Evolutionary conservation across 2,888 invertebrate species (phyloP).

Genomic region (Oegoconia quadripuncta): DNA sequence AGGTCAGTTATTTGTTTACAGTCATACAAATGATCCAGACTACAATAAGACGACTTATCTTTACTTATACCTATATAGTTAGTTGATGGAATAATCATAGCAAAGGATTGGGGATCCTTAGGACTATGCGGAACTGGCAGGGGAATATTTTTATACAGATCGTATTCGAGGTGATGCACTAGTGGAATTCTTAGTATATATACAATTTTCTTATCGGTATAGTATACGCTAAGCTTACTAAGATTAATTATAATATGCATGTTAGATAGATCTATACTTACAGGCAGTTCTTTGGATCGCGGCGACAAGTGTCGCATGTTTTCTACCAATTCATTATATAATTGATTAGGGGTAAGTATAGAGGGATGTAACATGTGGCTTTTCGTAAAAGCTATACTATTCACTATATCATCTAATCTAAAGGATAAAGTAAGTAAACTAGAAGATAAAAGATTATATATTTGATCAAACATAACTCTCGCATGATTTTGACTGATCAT

Average conservation of each 20-base stretch:
- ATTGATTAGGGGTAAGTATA: conserved; percentile 11
- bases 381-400: conserved; percentile 6
- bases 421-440: conserved; percentile 15
- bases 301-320: conserved; percentile 10
- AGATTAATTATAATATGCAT: conserved; percentile 12
- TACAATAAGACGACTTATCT: conserved; percentile 13
- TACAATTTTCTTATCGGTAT: conserved; percentile 10
- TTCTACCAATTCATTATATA: conserved; percentile 12
- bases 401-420: conserved; percentile 11
- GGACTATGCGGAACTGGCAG: conserved; percentile 6
- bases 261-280: conserved; percentile 10
- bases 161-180: conserved; percentile 1
- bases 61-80: conserved; percentile 15
- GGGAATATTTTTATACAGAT: conserved; percentile 9
- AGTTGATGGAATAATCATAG: conserved; percentile 13
- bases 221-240: conserved; percentile 7
- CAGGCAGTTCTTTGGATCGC: conserved; percentile 10
- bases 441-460: conserved; percentile 10
- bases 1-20: conserved; percentile 10
- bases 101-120: too few relatives aligned
- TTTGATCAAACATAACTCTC: conserved; percentile 4
- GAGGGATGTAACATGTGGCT: conserved; percentile 13
- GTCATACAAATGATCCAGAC: conserved; percentile 7
- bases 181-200: conserved; percentile 9
- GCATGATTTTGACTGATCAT: not conserved